phyloP scores from a whole-genome alignment of 2,797 vertebrate species.

The Micromesistius poutassou region DNA sequence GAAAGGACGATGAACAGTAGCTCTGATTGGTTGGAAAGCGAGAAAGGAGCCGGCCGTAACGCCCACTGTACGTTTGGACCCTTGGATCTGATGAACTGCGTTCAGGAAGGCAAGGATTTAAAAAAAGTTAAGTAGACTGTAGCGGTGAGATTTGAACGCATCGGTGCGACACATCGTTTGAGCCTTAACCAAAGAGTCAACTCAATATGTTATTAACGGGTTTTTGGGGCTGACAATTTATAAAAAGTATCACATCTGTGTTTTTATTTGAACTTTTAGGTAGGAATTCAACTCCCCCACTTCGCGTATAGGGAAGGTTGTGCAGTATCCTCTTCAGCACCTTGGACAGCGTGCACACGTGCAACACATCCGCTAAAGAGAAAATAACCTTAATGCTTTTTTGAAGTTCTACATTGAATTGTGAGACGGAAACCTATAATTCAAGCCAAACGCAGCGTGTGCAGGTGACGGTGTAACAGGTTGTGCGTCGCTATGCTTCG shows the following conservation, averaged over 20 bases:
- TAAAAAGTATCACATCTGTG: background rate
- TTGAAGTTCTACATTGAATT: background rate
- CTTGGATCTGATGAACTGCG: background rate
- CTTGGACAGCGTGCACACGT: conserved; percentile 4
- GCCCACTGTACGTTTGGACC: background rate
- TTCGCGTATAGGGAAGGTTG: background rate
- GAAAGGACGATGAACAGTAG: background rate
- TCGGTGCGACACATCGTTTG: background rate
- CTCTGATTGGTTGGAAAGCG: background rate
- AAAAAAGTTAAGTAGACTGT: background rate
- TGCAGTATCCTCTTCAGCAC: conserved; percentile 4
- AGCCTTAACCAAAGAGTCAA: background rate
- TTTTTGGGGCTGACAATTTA: background rate
- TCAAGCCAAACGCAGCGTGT: background rate
- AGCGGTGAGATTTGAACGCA: background rate
- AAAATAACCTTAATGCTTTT: background rate
- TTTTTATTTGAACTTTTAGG: background rate
- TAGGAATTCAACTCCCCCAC: background rate
- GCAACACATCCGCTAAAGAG: background rate
- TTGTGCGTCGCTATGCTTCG: background rate
- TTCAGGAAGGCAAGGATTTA: background rate
- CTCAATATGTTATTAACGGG: background rate
- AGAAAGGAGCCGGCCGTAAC: background rate
- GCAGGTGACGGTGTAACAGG: background rate
- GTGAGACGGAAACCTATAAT: background rate